These are phyloP conservation scores for Tipula lateralis DNA, from an alignment of 2,888 invertebrate species.

Conservation along the genomic window DNA sequence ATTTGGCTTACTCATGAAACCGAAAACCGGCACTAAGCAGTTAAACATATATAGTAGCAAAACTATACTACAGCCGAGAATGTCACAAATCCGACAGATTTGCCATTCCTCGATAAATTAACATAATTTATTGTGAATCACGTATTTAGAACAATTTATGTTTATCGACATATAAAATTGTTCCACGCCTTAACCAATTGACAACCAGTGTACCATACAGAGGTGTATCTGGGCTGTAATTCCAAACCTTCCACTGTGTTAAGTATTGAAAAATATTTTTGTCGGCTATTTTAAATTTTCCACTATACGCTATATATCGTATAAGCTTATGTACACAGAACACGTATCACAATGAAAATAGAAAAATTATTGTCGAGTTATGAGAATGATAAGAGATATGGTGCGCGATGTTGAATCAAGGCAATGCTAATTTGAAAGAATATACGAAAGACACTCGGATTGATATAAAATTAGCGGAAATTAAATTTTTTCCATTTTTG, in stretches of 20 bases:
- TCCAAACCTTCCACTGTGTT: neutral
- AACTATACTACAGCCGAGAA: neutral
- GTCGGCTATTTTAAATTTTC: neutral
- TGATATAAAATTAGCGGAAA: neutral
- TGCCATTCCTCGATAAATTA: neutral
- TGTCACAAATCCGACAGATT: neutral
- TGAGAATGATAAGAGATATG: neutral
- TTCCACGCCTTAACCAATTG: neutral
- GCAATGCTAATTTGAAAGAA: neutral
- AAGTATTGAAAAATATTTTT: neutral
- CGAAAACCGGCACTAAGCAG: too few species aligned
- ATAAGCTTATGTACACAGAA: neutral
- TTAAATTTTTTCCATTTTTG: neutral
- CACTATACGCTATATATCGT: neutral
- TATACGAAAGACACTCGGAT: neutral
- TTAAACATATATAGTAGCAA: too few species aligned
- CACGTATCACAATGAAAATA: neutral
- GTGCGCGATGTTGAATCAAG: neutral
- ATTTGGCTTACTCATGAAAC: too few species aligned
- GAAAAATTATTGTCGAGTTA: neutral
- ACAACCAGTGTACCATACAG: neutral
- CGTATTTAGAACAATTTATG: neutral
- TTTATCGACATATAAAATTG: neutral
- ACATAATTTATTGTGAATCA: neutral
- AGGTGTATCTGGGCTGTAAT: neutral